Evolutionary conservation across 2,113 vertebrate genomes (phyloP).

Genomic region (Thamnaconus septentrionalis): DNA sequence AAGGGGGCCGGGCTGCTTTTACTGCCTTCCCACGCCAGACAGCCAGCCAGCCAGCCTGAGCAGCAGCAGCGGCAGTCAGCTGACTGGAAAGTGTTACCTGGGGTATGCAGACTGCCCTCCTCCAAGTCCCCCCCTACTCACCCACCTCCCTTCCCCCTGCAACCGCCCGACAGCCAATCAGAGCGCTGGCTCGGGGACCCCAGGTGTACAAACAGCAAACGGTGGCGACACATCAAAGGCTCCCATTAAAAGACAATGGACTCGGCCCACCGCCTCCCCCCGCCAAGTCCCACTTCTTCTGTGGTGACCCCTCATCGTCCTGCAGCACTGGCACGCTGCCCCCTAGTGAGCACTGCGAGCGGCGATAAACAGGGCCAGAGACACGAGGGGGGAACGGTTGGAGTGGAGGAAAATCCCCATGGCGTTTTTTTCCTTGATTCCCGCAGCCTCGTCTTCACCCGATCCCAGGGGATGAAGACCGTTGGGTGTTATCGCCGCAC

Average conservation of each 20-base stretch:
- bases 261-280: not conserved
- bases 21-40: slow-evolving; percentile 1
- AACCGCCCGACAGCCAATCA: not conserved
- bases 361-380: too few species aligned
- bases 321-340: too few species aligned
- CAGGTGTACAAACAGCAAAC: not conserved
- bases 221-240: not conserved
- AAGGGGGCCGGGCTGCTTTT: not conserved
- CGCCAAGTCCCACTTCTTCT: too few species aligned
- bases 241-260: not conserved
- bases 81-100: slow-evolving; percentile 1
- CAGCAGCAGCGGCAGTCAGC: not conserved
- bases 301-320: too few species aligned
- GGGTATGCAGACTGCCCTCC: not conserved
- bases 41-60: not conserved
- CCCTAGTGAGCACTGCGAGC: too few species aligned
- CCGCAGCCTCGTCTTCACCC: too few species aligned
- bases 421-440: too few species aligned
- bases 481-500: too few species aligned
- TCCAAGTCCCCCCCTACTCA: not conserved
- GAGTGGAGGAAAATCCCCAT: too few species aligned
- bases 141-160: not conserved
- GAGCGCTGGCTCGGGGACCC: not conserved
- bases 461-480: too few species aligned
- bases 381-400: too few species aligned